Base-by-base conservation (phyloP, 2,888 invertebrate genomes). In the Palloptera scutellata region DNA sequence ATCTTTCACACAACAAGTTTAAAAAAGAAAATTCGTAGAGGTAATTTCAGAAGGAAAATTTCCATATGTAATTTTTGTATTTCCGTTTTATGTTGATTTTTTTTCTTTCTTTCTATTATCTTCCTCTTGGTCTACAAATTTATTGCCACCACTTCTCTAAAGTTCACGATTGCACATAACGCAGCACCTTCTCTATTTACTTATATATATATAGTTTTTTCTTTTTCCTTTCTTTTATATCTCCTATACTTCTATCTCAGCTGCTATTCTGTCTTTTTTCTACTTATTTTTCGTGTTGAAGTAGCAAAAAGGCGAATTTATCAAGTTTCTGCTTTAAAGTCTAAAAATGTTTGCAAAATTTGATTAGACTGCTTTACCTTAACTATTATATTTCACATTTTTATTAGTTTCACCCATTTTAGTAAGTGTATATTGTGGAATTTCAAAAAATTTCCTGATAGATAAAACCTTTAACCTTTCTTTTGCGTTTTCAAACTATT, bases 301-400 rank as follows among this genome's bases (percentile, higher is more conserved):
- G 30, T 30, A 30, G 6, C 30, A 2, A 30, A 30, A 30, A 30
- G 30, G 30, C 30, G 3, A 30, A 48, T 15, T 48, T 48, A 5
- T 3, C 48, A 48, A 48, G 15, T 48, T 48, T 48, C 15, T 15
- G 15, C 11, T 48, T 15, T 5, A 48, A 48, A 48, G 11, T 48
- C 12, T 15, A 48, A 30, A 48, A 48, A 42, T 61, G 10, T 30
- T 19, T 12, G 19, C 13, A 41, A 61, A 53, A 61, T 61, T 61
- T 40, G 11, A 40, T 10, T 19, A 11, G n/a, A 4, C 30, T 52
- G 19, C 13, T 17, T 30, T 48, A 53, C 20, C 52, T 15, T 17
- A 41, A 30, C 15, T 15, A 15, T 41, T 19, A 13, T 30, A 40
- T 15, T 41, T 53, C 53, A 61, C 53, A 52, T 53, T 61, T 42